Conservation (phyloP, 2,797 vertebrate species). For the Malurus leucopterus region DNA sequence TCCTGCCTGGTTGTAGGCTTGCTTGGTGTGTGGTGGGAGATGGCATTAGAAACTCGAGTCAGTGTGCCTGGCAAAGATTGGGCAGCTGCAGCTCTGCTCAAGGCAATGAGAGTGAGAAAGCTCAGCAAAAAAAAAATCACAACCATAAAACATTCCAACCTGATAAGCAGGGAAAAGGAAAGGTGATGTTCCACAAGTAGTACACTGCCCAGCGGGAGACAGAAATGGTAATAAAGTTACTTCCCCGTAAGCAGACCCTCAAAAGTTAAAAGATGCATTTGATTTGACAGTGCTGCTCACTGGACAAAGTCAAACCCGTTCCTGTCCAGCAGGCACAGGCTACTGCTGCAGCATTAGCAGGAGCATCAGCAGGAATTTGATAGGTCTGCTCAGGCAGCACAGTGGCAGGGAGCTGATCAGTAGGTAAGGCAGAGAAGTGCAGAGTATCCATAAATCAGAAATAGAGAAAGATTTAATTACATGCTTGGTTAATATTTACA, state of each 20-base stretch:
- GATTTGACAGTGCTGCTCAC: neutral
- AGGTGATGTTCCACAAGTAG: neutral
- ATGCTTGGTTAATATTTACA: slow-evolving; percentile 46
- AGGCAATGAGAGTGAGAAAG: accelerated
- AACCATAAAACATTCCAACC: neutral
- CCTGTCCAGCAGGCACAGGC: neutral
- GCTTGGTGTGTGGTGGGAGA: neutral
- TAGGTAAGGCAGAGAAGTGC: slow-evolving; percentile 13
- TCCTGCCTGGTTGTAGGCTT: neutral
- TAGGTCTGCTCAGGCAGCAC: neutral
- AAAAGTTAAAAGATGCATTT: neutral
- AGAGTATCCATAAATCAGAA: slow-evolving; percentile 5
- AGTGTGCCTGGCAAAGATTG: neutral
- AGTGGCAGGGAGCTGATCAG: neutral
- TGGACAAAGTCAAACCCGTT: neutral
- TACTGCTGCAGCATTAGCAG: neutral
- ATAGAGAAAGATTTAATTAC: slow-evolving; percentile 44
- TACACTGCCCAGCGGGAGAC: neutral
- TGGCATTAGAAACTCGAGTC: neutral
- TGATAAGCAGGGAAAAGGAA: neutral
- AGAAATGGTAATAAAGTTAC: neutral
- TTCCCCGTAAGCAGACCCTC: neutral
- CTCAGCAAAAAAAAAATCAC: accelerated
- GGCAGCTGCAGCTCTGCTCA: neutral
- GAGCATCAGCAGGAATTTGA: neutral